Percentiles rank a stretch among this genome's conserved stretches.
Conservation (phyloP, 2,113 vertebrate species). For the Thunnus maccoyii region DNA sequence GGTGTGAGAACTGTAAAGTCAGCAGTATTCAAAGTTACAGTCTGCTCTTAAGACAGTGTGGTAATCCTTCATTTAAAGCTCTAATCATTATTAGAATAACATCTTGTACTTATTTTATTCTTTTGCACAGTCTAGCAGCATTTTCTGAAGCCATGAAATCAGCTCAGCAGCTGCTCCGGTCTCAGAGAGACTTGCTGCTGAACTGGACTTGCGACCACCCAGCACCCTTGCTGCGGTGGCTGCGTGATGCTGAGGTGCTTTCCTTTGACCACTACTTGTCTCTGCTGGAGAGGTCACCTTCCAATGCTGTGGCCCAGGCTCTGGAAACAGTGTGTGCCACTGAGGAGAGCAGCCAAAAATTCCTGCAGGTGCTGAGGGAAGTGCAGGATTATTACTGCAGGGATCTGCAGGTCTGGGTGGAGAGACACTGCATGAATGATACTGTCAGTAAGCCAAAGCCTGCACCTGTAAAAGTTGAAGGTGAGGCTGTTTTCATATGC, state of each 20-base stretch:
- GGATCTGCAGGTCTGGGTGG: conserved; percentile 78
- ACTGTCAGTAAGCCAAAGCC: not conserved
- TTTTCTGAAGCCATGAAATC: conserved; percentile 52
- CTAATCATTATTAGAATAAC: not conserved
- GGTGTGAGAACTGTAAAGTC: not conserved
- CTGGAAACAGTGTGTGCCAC: conserved; percentile 68
- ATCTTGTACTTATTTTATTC: not conserved
- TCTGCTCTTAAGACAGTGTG: not conserved
- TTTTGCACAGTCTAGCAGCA: not conserved
- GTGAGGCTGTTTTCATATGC: conserved; percentile 28
- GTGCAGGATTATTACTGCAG: conserved; percentile 78
- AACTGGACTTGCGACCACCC: conserved; percentile 76
- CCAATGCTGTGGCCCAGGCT: conserved; percentile 72
- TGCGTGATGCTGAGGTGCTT: conserved; percentile 69
- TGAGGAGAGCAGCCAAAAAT: conserved; percentile 60
- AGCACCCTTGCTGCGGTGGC: conserved; percentile 73
- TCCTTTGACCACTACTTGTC: conserved; percentile 61
- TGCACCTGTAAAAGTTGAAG: conserved; percentile 26
- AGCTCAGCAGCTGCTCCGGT: conserved; percentile 63
- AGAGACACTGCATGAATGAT: conserved; percentile 48
- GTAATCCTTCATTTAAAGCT: not conserved
- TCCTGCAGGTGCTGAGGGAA: conserved; percentile 74
- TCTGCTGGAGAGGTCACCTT: conserved; percentile 73
- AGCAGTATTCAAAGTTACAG: not conserved
- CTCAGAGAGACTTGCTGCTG: conserved; percentile 67